These are phyloP conservation scores for Yoshiicerus persimilis DNA, from an alignment of 1,140 invertebrate species.

Conservation along the genomic window DNA sequence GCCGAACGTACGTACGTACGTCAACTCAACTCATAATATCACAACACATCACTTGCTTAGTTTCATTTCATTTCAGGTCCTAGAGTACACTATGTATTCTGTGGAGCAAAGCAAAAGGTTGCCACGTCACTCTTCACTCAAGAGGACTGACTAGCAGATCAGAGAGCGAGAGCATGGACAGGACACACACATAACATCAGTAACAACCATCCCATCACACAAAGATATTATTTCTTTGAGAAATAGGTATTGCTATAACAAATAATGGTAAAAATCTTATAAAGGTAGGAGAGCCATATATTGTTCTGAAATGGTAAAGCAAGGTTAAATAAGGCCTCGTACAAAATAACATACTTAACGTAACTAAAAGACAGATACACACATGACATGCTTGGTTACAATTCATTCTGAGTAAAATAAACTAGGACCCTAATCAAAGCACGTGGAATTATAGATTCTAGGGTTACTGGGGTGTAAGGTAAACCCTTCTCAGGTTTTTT, in stretches of 20 bases:
- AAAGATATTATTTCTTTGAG: neutral
- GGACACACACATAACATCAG: neutral
- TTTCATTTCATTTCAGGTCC: neutral
- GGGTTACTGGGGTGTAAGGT: too few species aligned
- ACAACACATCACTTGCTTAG: neutral
- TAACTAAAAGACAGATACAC: neutral
- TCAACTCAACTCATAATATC: neutral
- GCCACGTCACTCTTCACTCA: constrained; percentile 17
- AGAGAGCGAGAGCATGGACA: neutral
- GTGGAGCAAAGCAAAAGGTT: constrained; percentile 1
- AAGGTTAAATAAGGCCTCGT: neutral
- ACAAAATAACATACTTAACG: neutral
- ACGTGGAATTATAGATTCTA: too few species aligned
- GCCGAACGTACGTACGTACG: constrained; percentile 1
- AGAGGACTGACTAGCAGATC: neutral
- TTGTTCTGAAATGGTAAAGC: too few species aligned
- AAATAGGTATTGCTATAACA: neutral
- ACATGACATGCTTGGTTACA: neutral
- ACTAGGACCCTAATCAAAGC: too few species aligned
- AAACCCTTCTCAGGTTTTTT: too few species aligned
- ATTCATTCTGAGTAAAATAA: neutral
- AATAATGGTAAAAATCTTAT: too few species aligned
- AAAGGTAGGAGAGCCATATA: too few species aligned
- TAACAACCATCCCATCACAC: neutral
- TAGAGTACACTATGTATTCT: neutral